These are phyloP conservation scores for Entosphenus tridentatus DNA, from an alignment of 2,113 vertebrate genomes.

Conservation along the genomic window DNA sequence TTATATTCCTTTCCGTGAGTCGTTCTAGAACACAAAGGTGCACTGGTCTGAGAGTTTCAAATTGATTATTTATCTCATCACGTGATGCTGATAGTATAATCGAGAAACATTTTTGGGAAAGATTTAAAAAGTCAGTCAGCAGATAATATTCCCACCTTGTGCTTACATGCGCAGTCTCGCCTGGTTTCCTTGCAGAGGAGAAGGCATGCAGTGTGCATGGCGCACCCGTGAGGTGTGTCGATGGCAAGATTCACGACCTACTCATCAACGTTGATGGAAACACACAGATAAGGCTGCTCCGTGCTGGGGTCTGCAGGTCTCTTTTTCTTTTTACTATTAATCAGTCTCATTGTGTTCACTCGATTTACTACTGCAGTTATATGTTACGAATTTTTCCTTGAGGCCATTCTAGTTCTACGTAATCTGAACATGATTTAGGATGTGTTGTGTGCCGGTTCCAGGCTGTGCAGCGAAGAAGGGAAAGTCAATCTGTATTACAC, in stretches of 20 bases:
- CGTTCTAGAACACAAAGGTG: neutral
- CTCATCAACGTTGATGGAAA: slow-evolving; percentile 28
- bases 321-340: neutral
- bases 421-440: neutral
- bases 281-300: slow-evolving; percentile 44
- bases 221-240: slow-evolving; percentile 37
- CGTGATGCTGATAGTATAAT: neutral
- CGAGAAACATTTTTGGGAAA: neutral
- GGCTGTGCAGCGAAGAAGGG: slow-evolving; percentile 54
- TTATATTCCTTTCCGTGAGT: neutral
- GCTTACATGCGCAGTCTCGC: too few species aligned
- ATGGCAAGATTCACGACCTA: slow-evolving; percentile 23
- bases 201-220: slow-evolving; percentile 37
- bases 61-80: neutral
- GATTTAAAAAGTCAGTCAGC: neutral
- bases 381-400: neutral
- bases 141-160: too few species aligned
- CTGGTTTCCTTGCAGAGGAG: slow-evolving; percentile 26
- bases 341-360: neutral
- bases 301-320: slow-evolving; percentile 36
- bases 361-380: neutral
- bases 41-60: neutral
- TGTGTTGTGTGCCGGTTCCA: slow-evolving; percentile 10
- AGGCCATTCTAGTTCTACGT: neutral
- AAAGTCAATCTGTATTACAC: slow-evolving; percentile 48